Evolutionary conservation across 2,797 vertebrate species (phyloP), one percentile per base, ranked within the genome.

Genomic region (Potorous gilbertii): DNA sequence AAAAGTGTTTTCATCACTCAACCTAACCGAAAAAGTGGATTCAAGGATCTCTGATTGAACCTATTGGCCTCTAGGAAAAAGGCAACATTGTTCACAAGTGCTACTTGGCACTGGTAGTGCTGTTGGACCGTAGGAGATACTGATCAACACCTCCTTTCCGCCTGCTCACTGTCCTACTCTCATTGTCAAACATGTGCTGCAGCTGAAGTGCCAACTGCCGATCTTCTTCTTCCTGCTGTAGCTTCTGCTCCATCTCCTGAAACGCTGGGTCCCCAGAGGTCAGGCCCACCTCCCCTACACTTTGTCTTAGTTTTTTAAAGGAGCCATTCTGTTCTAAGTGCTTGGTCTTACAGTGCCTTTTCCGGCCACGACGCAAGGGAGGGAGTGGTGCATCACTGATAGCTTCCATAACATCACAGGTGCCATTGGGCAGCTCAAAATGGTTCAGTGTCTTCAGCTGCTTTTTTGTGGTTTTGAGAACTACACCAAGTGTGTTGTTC

Each of bases 301-400:
- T 13, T 0, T 98, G 97, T 87, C 98, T 98, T 94, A 98, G 98
- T 97, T 98, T 99, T 96, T 99, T 99, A 81, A 98, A 92, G 2
- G 99, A 98, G 87, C 98, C 98, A 0, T 98, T 98, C 89, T 99
- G 99, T 62, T 99, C 99, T 98, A 99, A 91, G 98, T 99, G 99
- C 98, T 99, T 99, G 18, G 99, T 99, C 98, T 99, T 99, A 97
- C 99, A 99, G 95, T 98, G 99, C 93, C 99, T 98, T 98, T 99
- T 99, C 34, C 98, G 98, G 90, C 99, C 99, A 92, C 99, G 98
- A 5, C 99, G 97, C 96, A 99, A 98, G 93, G 99, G 97, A 54
- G 99, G 98, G 90, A 96, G 93, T 93, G 98, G 98, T 18, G 97
- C 97, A 92, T 98, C 97, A 94, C 96, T 97, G 57, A 97, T 96